Percentiles rank a stretch among this genome's conserved stretches.
Conservation (phyloP, 1,140 invertebrate genomes). For the Lepidurus couesii region DNA sequence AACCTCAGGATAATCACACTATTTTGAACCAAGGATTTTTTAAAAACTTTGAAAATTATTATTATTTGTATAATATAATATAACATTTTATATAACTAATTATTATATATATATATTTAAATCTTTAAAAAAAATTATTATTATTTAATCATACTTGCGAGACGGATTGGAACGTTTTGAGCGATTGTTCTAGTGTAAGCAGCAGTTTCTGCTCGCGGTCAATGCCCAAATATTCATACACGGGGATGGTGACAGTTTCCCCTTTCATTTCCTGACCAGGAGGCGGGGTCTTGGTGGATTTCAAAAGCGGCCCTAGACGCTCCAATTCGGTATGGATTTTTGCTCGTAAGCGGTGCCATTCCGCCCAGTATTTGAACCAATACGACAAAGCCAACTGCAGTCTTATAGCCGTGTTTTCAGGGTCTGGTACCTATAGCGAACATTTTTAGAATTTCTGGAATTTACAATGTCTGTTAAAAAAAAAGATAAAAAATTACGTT, state of each 20-base stretch:
- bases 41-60: not conserved
- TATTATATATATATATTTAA: too few relatives aligned
- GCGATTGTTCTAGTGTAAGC: not conserved
- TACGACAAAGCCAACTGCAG: not conserved
- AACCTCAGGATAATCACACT: not conserved
- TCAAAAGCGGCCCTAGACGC: not conserved
- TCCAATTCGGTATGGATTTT: not conserved
- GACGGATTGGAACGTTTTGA: not conserved
- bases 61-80: too few relatives aligned
- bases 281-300: not conserved
- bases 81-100: too few relatives aligned
- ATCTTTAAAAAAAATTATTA: too few relatives aligned
- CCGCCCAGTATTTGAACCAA: conserved; percentile 3
- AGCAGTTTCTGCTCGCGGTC: not conserved
- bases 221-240: not conserved
- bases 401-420: not conserved
- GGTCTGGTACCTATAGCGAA: not conserved
- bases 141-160: not conserved
- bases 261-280: not conserved
- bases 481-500: not conserved
- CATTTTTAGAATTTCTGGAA: not conserved
- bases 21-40: not conserved
- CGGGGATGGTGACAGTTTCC: not conserved
- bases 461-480: not conserved
- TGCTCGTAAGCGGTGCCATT: not conserved